Evolutionary conservation across 2,888 invertebrate genomes (phyloP), one percentile per base, ranked within the genome.

Genomic region (Pollenia amentaria): DNA sequence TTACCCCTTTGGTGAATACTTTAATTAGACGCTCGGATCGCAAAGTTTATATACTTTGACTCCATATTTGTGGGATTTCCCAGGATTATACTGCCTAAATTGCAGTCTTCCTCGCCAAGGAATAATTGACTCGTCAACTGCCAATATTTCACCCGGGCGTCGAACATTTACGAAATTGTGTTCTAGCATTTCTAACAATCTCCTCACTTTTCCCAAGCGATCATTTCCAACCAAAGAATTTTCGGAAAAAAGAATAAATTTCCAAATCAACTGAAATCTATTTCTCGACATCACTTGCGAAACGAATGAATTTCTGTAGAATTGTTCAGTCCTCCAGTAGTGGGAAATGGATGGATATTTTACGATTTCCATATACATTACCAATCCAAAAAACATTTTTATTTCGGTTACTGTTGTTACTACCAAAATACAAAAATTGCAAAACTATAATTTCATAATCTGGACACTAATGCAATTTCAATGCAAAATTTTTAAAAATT

Each of bases 81-180:
- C 57, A 29, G 57, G 57, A 57, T 57, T 29, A 29, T 29, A 57
- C 38, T 57, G 57, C 29, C 29, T 16, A 57, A 12, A 57, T 57
- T 57, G 16, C 29, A 29, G 48, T 51, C 1, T 65, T 53, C 79
- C 57, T 48, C 82, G 51, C 75, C 70, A 79, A 8, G 86, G 70
- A 76, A 83, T 83, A 70, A 86, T 87, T 18, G 72, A 76, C n/a
- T 87, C 76, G 65, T 78, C 85, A 44, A 82, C 82, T 67, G 78
- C 78, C 40, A 85, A 46, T 65, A 78, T 46, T 85, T 85, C 81
- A 46, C 62, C 46, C 55, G 76, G 62, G 72, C 65, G 16, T 40
- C 29, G n/a, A n/a, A n/a, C n/a, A n/a, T n/a, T n/a, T n/a, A n/a
- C n/a, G n/a, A n/a, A n/a, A n/a, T n/a, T n/a, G n/a, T n/a, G n/a